These are phyloP conservation scores for Sebastes vulpes DNA, from an alignment of 2,797 vertebrate species.

Conservation along the genomic window DNA sequence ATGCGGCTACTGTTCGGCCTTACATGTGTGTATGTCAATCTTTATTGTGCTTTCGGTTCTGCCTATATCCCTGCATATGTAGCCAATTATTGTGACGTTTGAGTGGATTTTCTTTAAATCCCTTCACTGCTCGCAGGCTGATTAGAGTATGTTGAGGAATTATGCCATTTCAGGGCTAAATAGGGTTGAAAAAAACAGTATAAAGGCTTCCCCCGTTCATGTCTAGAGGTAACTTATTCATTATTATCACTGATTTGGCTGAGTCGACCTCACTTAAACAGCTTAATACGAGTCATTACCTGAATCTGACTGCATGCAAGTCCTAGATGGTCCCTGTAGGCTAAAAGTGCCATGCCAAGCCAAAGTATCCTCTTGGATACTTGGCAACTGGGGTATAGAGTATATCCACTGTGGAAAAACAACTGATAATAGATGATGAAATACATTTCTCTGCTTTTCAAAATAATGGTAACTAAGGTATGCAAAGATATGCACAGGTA, in stretches of 20 bases:
- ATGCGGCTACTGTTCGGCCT: slow-evolving; percentile 40
- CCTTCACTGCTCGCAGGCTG: slow-evolving; percentile 18
- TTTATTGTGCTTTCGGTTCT: slow-evolving; percentile 8
- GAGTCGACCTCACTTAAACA: not conserved
- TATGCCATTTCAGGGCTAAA: slow-evolving; percentile 24
- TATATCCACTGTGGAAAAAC: slow-evolving; percentile 2
- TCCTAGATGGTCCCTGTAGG: slow-evolving; percentile 28
- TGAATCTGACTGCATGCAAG: slow-evolving; percentile 33
- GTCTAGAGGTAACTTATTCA: not conserved
- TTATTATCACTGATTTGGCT: slow-evolving; percentile 29
- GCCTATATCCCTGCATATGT: slow-evolving; percentile 38
- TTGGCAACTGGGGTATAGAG: not conserved
- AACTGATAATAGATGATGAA: slow-evolving; percentile 11
- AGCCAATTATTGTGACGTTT: slow-evolving; percentile 45
- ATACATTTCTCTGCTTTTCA: not conserved
- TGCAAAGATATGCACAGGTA: not conserved
- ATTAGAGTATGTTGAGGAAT: slow-evolving; percentile 26
- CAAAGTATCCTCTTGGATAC: slow-evolving; percentile 20
- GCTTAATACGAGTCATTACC: slow-evolving; percentile 49
- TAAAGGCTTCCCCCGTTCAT: not conserved
- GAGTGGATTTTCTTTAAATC: slow-evolving; percentile 61
- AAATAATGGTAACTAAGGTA: not conserved
- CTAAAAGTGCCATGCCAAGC: slow-evolving; percentile 20
- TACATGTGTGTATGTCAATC: slow-evolving; percentile 41
- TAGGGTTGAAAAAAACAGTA: slow-evolving; percentile 4